These are phyloP conservation scores for Azorinus chamasolen DNA, from an alignment of 2,888 invertebrate genomes.

Conservation along the genomic window DNA sequence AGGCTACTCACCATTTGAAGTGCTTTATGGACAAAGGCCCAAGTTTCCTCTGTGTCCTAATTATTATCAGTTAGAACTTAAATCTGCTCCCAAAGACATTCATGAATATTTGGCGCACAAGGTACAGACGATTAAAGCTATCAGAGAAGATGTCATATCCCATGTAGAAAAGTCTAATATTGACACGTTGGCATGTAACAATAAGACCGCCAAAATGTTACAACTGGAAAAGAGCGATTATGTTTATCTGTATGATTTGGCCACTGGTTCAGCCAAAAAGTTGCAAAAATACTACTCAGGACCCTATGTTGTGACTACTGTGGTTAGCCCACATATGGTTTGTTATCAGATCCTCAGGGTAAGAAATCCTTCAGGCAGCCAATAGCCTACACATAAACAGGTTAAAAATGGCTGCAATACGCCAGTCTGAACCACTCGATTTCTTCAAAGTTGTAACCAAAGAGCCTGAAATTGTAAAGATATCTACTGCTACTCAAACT, in stretches of 20 bases:
- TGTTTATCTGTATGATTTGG: constrained; percentile 55
- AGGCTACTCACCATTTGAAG: constrained; percentile 59
- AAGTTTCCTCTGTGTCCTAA: constrained; percentile 39
- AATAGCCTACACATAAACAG: constrained; percentile 57
- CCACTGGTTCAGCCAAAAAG: constrained; percentile 43
- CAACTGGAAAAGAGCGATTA: constrained; percentile 43
- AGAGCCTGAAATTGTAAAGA: background rate
- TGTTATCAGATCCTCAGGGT: constrained; percentile 25
- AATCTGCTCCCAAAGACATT: constrained; percentile 10
- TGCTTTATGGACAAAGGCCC: constrained; percentile 40
- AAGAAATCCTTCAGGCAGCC: constrained; percentile 28
- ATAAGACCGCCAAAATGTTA: constrained; percentile 19
- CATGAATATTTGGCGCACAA: constrained; percentile 17
- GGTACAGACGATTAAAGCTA: background rate
- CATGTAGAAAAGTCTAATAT: constrained; percentile 23
- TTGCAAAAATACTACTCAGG: constrained; percentile 45
- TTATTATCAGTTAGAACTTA: background rate
- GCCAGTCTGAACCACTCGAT: constrained; percentile 40
- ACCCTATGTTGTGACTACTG: constrained; percentile 50
- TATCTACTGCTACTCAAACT: background rate
- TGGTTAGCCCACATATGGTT: constrained; percentile 51
- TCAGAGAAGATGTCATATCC: constrained; percentile 10
- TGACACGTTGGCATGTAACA: constrained; percentile 19
- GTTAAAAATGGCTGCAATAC: constrained; percentile 56
- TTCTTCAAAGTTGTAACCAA: constrained; percentile 28